Percentiles rank a stretch among this genome's conserved stretches.
phyloP scores from a whole-genome alignment of 2,888 invertebrate genomes.

The Andrena flavipes region DNA sequence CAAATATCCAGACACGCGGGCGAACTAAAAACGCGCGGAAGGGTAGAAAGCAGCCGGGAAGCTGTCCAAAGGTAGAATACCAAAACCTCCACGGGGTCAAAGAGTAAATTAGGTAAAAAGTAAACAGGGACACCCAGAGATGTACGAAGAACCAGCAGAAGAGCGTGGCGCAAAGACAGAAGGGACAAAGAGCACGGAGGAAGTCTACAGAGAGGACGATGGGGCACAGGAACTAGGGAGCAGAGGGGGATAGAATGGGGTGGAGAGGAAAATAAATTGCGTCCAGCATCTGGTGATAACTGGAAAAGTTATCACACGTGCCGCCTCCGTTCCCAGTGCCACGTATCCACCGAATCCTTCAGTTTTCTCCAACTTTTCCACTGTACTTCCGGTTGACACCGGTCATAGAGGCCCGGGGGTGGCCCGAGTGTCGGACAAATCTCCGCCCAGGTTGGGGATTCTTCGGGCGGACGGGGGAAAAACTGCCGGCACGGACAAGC shows the following conservation, averaged over 20 bases:
- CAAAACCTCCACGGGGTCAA: not conserved
- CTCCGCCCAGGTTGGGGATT: constrained; percentile 19
- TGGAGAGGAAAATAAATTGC: constrained; percentile 67
- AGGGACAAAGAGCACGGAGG: not conserved
- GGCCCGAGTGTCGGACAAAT: constrained; percentile 54
- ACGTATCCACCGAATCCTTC: constrained; percentile 55
- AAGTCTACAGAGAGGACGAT: not conserved
- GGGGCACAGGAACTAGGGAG: constrained; percentile 8
- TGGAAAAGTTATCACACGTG: constrained; percentile 73
- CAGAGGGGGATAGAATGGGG: constrained; percentile 19
- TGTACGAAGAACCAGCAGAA: no score
- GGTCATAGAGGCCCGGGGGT: constrained; percentile 38
- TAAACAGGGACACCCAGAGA: no score
- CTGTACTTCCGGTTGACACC: constrained; percentile 62
- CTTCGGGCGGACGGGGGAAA: constrained; percentile 12
- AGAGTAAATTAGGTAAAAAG: no score
- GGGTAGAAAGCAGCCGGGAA: not conserved
- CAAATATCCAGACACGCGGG: not conserved
- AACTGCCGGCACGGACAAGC: not conserved
- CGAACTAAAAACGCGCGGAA: not conserved
- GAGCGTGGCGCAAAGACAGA: no score
- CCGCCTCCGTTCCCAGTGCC: constrained; percentile 43
- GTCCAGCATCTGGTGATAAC: constrained; percentile 74
- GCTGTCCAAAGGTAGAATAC: no score
- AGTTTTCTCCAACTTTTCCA: constrained; percentile 49